phyloP scores from a whole-genome alignment of 2,888 invertebrate species.

The Brenthis hecate region DNA sequence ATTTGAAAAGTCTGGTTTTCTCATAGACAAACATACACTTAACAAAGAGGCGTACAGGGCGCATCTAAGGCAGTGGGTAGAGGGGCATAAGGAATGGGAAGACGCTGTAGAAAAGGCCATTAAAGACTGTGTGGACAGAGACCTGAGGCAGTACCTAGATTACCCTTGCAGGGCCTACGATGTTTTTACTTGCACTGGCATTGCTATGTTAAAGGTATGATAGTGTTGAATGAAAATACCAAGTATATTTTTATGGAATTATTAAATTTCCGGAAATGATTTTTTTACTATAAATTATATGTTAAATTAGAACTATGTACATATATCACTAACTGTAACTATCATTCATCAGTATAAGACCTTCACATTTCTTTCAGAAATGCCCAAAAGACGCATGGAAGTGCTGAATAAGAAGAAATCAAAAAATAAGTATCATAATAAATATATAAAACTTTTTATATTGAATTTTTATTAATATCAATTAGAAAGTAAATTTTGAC shows the following conservation, averaged over 20 bases:
- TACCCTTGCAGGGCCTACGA: conserved; percentile 71
- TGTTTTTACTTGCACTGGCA: conserved; percentile 72
- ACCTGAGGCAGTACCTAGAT: conserved; percentile 65
- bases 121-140: conserved; percentile 65
- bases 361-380: conserved; percentile 59
- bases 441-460: neutral
- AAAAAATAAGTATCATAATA: neutral
- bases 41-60: conserved; percentile 65
- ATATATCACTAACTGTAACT: too few relatives aligned
- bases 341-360: too few relatives aligned
- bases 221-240: too few relatives aligned
- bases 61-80: conserved; percentile 63
- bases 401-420: conserved; percentile 43
- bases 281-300: too few relatives aligned
- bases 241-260: too few relatives aligned
- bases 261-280: too few relatives aligned
- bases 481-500: too few relatives aligned
- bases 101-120: conserved; percentile 64
- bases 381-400: conserved; percentile 65
- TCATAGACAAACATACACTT: conserved; percentile 58
- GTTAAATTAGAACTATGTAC: too few relatives aligned
- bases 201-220: conserved; percentile 72
- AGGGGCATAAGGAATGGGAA: conserved; percentile 60
- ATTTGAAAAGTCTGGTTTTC: conserved; percentile 72
- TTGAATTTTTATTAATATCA: too few relatives aligned